phyloP scores from a whole-genome alignment of 2,113 vertebrate genomes.

The Bubo bubo region DNA sequence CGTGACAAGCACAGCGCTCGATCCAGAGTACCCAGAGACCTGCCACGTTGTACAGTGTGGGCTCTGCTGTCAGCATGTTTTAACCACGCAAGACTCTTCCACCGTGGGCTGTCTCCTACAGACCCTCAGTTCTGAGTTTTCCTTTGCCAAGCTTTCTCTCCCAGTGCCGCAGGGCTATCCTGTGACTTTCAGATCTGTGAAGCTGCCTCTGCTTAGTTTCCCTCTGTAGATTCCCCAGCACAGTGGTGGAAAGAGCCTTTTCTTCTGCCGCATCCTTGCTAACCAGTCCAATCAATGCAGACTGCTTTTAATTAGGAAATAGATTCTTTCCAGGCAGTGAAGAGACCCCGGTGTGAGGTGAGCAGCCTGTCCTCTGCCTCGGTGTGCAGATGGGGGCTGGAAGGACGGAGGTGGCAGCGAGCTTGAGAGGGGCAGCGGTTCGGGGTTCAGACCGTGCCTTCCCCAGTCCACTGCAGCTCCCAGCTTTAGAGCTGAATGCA shows the following conservation, averaged over 20 bases:
- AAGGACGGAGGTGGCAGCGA: neutral
- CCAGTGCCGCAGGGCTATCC: neutral
- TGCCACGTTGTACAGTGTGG: fast-evolving
- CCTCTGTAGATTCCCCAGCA: neutral
- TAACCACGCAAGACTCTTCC: neutral
- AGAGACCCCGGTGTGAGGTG: neutral
- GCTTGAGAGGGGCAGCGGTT: neutral
- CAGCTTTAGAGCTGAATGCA: neutral
- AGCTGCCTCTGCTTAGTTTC: neutral
- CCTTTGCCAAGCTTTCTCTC: neutral
- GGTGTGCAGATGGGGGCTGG: neutral
- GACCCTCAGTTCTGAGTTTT: neutral
- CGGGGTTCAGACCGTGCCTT: neutral
- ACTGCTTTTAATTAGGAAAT: neutral
- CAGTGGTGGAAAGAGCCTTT: neutral
- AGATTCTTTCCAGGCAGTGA: neutral
- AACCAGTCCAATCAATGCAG: neutral
- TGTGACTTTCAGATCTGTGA: neutral
- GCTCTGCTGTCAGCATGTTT: neutral
- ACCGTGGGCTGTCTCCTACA: neutral
- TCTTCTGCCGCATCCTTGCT: neutral
- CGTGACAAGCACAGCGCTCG: neutral
- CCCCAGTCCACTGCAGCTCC: neutral
- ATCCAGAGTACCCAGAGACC: neutral
- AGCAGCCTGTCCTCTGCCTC: neutral